Conservation (phyloP, 2,797 vertebrate genomes). For the Monodelphis domestica region DNA sequence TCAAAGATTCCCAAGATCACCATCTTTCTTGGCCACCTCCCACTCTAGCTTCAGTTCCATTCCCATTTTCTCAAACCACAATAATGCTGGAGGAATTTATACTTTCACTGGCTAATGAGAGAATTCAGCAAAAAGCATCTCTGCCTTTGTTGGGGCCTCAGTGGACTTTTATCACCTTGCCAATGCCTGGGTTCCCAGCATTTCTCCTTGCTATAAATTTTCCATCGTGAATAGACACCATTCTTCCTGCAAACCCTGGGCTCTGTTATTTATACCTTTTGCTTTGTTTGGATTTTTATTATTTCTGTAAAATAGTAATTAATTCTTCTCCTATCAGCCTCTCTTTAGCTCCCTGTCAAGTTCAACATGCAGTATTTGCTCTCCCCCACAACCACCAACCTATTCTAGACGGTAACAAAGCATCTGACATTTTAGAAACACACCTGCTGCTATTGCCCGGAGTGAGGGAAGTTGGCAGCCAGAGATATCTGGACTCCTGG, state of each 20-base stretch:
- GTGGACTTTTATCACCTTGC: conserved; percentile 81
- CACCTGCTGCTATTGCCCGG: conserved; percentile 56
- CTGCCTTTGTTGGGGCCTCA: conserved; percentile 72
- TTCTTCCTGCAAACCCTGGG: conserved; percentile 79
- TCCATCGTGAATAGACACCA: conserved; percentile 80
- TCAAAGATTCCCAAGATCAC: conserved; percentile 68
- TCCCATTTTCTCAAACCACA: conserved; percentile 81
- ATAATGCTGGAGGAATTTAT: conserved; percentile 83
- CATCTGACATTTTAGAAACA: conserved; percentile 71
- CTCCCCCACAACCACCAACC: conserved; percentile 71
- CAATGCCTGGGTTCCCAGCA: conserved; percentile 83
- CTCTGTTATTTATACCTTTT: conserved; percentile 84
- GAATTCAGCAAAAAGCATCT: conserved; percentile 74
- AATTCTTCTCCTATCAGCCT: conserved; percentile 85
- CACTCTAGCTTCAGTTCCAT: conserved; percentile 46
- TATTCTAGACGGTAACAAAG: conserved; percentile 78
- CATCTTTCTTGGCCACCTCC: conserved; percentile 41
- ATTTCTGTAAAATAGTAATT: conserved; percentile 84
- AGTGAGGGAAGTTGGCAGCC: conserved; percentile 11
- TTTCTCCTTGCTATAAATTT: conserved; percentile 84
- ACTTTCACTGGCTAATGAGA: conserved; percentile 81
- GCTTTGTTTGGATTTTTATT: conserved; percentile 82
- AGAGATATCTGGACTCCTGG: conserved; percentile 34
- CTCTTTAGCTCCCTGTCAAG: conserved; percentile 82
- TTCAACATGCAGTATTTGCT: conserved; percentile 70